These are phyloP conservation scores for Larimichthys crocea DNA, from an alignment of 2,113 vertebrate species.

Conservation along the genomic window DNA sequence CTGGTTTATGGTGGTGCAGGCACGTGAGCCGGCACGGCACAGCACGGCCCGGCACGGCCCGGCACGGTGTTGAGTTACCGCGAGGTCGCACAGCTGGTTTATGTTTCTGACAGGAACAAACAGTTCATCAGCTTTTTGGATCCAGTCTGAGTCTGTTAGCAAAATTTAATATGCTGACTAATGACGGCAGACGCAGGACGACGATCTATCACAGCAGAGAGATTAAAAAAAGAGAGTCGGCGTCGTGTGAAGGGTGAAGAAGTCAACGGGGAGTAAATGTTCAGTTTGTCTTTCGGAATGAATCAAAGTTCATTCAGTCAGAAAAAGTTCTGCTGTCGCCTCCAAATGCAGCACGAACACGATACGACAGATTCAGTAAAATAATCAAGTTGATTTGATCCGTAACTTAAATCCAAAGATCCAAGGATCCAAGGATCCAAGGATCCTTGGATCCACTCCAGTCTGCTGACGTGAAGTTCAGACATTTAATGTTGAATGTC, in stretches of 20 bases:
- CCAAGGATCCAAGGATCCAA: too few species aligned
- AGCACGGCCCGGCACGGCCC: neutral
- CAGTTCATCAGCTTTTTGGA: conserved; percentile 25
- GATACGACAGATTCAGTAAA: too few species aligned
- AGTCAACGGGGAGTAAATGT: conserved; percentile 2
- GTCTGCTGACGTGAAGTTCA: too few species aligned
- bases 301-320: neutral
- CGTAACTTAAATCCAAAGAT: too few species aligned
- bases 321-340: too few species aligned
- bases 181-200: conserved; percentile 14
- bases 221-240: neutral
- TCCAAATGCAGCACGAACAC: too few species aligned
- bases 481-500: too few species aligned
- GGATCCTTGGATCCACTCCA: too few species aligned
- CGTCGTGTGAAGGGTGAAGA: neutral
- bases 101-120: conserved; percentile 4
- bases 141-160: conserved; percentile 1
- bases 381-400: too few species aligned
- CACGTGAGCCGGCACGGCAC: too few species aligned
- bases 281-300: conserved; percentile 12
- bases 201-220: conserved; percentile 27
- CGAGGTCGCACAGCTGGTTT: neutral
- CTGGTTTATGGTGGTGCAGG: neutral
- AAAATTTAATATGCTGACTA: conserved; percentile 46
- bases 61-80: neutral